phyloP scores from a whole-genome alignment of 2,888 invertebrate genomes.

The Eupithecia subumbrata region DNA sequence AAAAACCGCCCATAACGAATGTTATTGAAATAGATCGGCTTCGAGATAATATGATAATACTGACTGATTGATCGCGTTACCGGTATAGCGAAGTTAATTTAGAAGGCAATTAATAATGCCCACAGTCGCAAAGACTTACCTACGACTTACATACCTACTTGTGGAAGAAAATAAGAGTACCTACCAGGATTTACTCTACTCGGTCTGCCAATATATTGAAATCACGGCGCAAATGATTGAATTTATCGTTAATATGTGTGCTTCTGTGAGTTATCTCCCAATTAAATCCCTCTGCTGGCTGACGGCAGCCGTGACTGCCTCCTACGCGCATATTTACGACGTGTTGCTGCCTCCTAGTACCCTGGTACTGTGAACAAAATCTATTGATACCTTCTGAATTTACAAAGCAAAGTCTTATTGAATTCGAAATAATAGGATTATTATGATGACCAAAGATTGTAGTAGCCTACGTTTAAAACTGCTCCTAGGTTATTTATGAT shows the following conservation, averaged over 20 bases:
- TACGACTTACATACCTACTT: neutral
- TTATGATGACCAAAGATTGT: neutral
- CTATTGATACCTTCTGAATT: neutral
- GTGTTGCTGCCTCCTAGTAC: conserved; percentile 11
- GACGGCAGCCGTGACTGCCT: conserved; percentile 24
- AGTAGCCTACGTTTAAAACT: neutral
- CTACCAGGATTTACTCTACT: conserved; percentile 1
- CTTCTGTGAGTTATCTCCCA: conserved; percentile 16
- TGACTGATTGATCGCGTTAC: conserved; percentile 8
- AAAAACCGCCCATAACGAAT: conserved; percentile 18
- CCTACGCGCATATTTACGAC: conserved; percentile 24
- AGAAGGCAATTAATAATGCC: conserved; percentile 1
- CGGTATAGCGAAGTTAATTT: neutral
- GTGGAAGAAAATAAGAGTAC: neutral
- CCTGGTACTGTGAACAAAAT: conserved; percentile 18
- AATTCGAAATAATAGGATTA: neutral
- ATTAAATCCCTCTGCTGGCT: conserved; percentile 9
- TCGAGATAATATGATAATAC: conserved; percentile 5
- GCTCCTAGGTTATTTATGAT: neutral
- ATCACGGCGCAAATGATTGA: neutral
- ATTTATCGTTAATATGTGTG: neutral
- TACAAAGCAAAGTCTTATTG: neutral
- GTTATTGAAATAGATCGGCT: conserved; percentile 23
- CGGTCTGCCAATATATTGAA: neutral
- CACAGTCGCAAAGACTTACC: neutral